Evolutionary conservation across 2,113 vertebrate genomes (phyloP).

Genomic region (human (Homo sapiens)): GRCh38 chr6:68068001-68068500

Average conservation of each 20-base stretch:
- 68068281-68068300: background rate
- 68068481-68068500: background rate
- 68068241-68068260: background rate
- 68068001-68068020: background rate
- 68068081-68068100: background rate
- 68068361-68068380: background rate
- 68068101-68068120: background rate
- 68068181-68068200: background rate
- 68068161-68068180: background rate
- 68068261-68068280: background rate
- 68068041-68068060: background rate
- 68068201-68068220: background rate
- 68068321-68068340: background rate
- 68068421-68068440: background rate
- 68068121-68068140: background rate
- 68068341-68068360: background rate
- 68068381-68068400: background rate
- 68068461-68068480: background rate
- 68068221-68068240: background rate
- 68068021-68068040: background rate
- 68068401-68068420: background rate
- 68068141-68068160: background rate
- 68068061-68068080: background rate
- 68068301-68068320: slow-evolving; percentile 14
- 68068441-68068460: background rate